Percentiles rank a stretch among this genome's conserved stretches.
phyloP scores from a whole-genome alignment of 2,888 invertebrate genomes.

The Pecten maximus region DNA sequence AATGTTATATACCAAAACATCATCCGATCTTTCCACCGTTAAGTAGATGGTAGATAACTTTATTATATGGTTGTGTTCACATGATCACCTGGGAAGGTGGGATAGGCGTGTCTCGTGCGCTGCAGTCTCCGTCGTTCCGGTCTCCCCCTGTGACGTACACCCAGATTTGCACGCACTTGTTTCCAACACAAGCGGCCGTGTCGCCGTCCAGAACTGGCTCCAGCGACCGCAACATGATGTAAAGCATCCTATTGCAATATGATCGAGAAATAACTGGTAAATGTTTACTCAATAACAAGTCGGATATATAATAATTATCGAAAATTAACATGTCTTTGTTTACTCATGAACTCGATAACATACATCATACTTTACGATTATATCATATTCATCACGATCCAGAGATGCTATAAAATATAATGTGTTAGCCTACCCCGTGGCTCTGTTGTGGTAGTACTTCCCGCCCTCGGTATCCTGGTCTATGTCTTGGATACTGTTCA shows the following conservation, averaged over 20 bases:
- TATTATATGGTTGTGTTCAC: too few species aligned
- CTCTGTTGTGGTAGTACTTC: slow-evolving; percentile 34
- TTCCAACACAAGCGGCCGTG: neutral
- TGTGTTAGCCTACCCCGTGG: slow-evolving; percentile 38
- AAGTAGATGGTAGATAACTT: too few species aligned
- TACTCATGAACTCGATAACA: too few species aligned
- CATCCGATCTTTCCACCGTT: too few species aligned
- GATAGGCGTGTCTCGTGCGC: neutral
- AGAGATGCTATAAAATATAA: too few species aligned
- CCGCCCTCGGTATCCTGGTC: slow-evolving; percentile 22
- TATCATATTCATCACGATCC: too few species aligned
- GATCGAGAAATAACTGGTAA: neutral
- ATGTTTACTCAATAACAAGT: too few species aligned
- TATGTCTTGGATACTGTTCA: slow-evolving; percentile 7
- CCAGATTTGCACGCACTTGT: neutral
- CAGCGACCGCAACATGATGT: neutral
- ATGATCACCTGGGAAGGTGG: neutral
- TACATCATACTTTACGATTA: too few species aligned
- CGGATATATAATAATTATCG: too few species aligned
- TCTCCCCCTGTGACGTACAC: neutral
- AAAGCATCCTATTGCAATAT: neutral
- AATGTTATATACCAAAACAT: too few species aligned
- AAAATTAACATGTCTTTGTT: too few species aligned
- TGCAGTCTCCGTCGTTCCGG: neutral
- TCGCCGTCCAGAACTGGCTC: neutral